Evolutionary conservation across 1,140 invertebrate genomes (phyloP).

Genomic region (Drosophila rhopaloa): DNA sequence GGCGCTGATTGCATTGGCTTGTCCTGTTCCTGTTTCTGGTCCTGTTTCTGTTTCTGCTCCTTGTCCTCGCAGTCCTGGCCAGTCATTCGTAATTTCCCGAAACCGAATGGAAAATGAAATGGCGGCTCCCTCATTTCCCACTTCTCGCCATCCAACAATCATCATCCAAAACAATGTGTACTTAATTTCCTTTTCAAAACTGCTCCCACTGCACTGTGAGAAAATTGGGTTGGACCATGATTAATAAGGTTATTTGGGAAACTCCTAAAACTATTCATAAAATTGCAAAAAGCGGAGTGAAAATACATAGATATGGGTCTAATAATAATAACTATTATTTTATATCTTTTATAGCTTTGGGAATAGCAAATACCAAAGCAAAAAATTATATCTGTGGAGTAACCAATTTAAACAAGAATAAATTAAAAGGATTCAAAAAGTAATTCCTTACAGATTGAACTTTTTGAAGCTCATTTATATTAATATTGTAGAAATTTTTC

Average conservation of each 20-base stretch:
- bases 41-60: conserved; percentile 1
- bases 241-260: too few species aligned
- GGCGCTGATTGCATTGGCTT: conserved; percentile 50
- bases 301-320: too few species aligned
- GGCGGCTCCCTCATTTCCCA: conserved; percentile 5
- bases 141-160: conserved; percentile 5
- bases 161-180: conserved; percentile 57
- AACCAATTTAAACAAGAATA: too few species aligned
- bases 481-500: not conserved
- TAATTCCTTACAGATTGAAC: not conserved
- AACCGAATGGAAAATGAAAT: conserved; percentile 57
- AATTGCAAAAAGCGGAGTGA: too few species aligned
- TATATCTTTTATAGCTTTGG: too few species aligned
- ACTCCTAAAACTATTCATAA: too few species aligned
- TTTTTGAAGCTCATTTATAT: not conserved
- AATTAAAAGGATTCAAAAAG: not conserved
- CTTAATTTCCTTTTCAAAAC: conserved; percentile 67
- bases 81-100: conserved; percentile 64
- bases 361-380: too few species aligned
- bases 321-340: too few species aligned
- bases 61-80: conserved; percentile 13
- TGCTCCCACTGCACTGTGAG: not conserved
- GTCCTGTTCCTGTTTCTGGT: not conserved
- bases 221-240: not conserved
- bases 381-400: too few species aligned